Base-by-base conservation (phyloP, 1,140 invertebrate genomes). In the Geopemphigus sp. region DNA sequence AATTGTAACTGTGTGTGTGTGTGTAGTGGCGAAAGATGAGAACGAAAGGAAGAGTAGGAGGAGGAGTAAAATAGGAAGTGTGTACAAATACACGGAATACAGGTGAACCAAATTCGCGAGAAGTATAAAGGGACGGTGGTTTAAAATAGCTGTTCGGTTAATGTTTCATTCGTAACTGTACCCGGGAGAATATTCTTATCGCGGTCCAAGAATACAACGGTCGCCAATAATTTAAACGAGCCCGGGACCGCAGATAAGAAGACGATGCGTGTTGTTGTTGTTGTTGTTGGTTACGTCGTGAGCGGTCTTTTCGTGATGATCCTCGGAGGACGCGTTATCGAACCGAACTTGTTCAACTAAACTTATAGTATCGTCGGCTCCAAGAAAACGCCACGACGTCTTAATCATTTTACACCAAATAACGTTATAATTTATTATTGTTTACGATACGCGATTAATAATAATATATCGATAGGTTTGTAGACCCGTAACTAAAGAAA, bases 151-250 rank as follows among this genome's bases (percentile, higher is more conserved):
- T 17, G 56, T 76, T 61, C 39, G 56, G 74, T 12, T 63, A 78
- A 78, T 63, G 74, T 78, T 78, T 78, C 74, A 50, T 63, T 24
- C 39, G 72, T 78, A 78, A 78, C 74, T 63, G 59, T 63, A 78
- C 74, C 74, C 74, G 15, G 22, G 74, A 78, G 74, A 63, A 63
- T 78, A 78, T 78, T 78, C 74, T 78, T 78, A 78, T 78, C 74
- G 74, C 32, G 22, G 56, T 57, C 54, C 74, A 78, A 78, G 74
- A 78, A 61, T 24, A 19, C 24, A 45, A 56, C 72, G 74, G 57
- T 56, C 74, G 53, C 74, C 74, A 63, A 78, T 78, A 78, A 78
- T 63, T 78, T 63, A 78, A 59, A 78, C 74, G 74, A 12, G 32
- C n/a, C 24, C 56, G 22, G 72, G 26, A 56, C 50, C 56, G 39